Base-by-base conservation (phyloP, 1,140 invertebrate species). In the Eupristina koningsbergeri region DNA sequence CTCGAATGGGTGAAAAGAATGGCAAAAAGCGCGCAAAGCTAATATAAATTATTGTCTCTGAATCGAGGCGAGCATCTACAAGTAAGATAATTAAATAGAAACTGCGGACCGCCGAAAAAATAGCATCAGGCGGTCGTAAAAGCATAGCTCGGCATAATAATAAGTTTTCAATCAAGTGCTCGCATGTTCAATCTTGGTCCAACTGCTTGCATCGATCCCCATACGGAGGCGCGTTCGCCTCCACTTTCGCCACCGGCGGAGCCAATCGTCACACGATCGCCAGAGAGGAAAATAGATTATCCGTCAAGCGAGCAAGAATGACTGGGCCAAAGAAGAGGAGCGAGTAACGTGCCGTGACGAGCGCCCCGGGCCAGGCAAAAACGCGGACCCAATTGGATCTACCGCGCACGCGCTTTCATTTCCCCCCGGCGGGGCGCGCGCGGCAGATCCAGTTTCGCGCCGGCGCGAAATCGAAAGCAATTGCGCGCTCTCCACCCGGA, bases 401-500 rank as follows among this genome's bases (percentile, higher is more conserved):
- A 39, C 15, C 41, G 39, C 39, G 71, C 36, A 73, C 69, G 69
- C 69, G 69, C 69, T 73, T 73, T 75, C 41, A 26, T 53, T 53
- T 75, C 73, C 5, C 69, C 15, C 11, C 5, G 26, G 39, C 39
- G 71, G 7, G 47, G 11, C 15, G n/a, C 47, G 17, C 47, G 9
- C 17, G 17, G 7, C 9, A 8, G 47, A 50, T 50, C 8, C 47
- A 50, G 47, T 50, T 50, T 50, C 47, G 47, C 47, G 47, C 15
- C 47, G 75, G 0, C 36, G 58, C 47, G 50, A 61, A 61, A 81
- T 81, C 80, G 80, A 81, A 81, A 81, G 69, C 26, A 29, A 50
- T 29, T 19, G 53, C 45, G 63, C 13, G 34, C 34, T 63, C 53
- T 67, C 77, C 47, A 2, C 15, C 7, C 15, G 22, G 29, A 3